Base-by-base conservation (phyloP, 2,113 vertebrate genomes). In the Macquaria ambigua region DNA sequence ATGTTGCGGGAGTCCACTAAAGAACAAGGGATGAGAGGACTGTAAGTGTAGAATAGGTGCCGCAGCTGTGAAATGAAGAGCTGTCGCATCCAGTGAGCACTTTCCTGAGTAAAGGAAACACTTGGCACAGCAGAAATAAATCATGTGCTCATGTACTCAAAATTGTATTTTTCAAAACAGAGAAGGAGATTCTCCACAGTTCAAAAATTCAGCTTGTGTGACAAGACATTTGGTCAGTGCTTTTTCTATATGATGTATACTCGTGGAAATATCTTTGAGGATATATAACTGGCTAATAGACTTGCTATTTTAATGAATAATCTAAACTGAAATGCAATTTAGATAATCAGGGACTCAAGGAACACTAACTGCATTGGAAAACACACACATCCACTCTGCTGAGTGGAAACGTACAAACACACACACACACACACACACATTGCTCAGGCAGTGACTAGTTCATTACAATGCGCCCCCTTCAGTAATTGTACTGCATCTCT, bases 101-200 rank as follows among this genome's bases (percentile, higher is more conserved):
- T 93, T 92, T 84, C 84, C 87, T 46, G 85, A 87, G 92, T 81
- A 92, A 92, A 94, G 82, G 86, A 94, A 95, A 86, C 89, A 93
- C 89, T 92, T 92, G 89, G 91, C 92, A 89, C 88, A 92, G 94
- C 87, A 94, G 92, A 94, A 94, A 95, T 94, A 92, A 94, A 94
- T 95, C 91, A 92, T 93, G 92, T 71, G 87, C 80, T 89, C 87
- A 66, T 86, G 90, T 86, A 74, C 63, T 85, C 79, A 81, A 74
- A 62, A 87, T 84, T 93, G 84, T 84, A 78, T 91, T 88, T 89
- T 79, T 78, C 59, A 84, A 76, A 93, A 87, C 64, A 75, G 58
- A 62, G 46, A 79, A 34, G 85, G 71, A 81, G 74, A 72, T 82
- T 87, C 41, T 87, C 76, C 20, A n/a, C 21, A 31, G 63, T 68